These are phyloP conservation scores for Pleuronectes platessa DNA, from an alignment of 2,113 vertebrate species.

Conservation along the genomic window DNA sequence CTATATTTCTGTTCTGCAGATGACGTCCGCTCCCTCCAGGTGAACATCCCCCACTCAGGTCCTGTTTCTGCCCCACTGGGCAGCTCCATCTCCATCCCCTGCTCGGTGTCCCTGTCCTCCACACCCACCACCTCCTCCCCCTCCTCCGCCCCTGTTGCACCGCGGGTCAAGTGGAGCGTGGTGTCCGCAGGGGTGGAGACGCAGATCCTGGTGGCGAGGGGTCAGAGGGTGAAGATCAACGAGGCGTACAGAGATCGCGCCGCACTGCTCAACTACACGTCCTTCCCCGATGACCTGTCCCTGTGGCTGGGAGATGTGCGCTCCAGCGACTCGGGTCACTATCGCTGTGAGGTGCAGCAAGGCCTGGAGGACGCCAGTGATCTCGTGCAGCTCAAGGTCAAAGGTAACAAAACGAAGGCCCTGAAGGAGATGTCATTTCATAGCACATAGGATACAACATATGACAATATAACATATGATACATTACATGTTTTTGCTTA, in stretches of 20 bases:
- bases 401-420: conserved; percentile 82
- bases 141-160: conserved; percentile 64
- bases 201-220: conserved; percentile 91
- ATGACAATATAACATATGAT: too few species aligned
- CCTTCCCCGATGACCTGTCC: conserved; percentile 84
- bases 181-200: conserved; percentile 85
- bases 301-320: conserved; percentile 87
- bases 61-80: conserved; percentile 81
- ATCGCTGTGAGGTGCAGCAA: conserved; percentile 93
- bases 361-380: conserved; percentile 93
- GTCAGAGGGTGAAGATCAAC: conserved; percentile 89
- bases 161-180: conserved; percentile 93
- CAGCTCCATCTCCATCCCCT: conserved; percentile 88
- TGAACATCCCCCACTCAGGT: conserved; percentile 82
- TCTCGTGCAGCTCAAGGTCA: conserved; percentile 87
- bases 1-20: conserved; percentile 67
- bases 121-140: background rate
- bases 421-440: too few species aligned
- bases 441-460: too few species aligned
- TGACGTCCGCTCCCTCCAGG: conserved; percentile 79
- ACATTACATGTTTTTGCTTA: too few species aligned
- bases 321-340: conserved; percentile 91
- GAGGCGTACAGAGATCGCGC: conserved; percentile 87
- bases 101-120: conserved; percentile 83
- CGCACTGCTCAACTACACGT: conserved; percentile 86